Evolutionary conservation across 2,113 vertebrate genomes (phyloP), one percentile per base, ranked within the genome.

Genomic region (Egretta garzetta): DNA sequence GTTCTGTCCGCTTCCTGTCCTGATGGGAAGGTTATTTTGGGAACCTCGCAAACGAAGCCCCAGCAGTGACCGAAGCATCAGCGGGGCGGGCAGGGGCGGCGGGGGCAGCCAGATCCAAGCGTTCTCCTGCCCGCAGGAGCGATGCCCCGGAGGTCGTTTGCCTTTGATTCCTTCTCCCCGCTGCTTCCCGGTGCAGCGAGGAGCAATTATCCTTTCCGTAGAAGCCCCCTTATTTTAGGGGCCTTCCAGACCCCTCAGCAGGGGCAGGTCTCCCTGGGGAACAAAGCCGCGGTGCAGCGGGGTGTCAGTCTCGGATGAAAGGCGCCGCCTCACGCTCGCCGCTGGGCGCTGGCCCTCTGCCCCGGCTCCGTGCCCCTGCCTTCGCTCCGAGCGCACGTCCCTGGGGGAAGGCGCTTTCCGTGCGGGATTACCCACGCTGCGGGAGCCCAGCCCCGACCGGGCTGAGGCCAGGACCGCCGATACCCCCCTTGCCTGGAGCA

Each of bases 271-370:
- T 56, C 74, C 68, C 75, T 45, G 0, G 6, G 70, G 84, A 73
- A 12, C 80, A 52, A 70, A 85, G 70, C 20, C 32, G 4, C 17
- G 1, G 2, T 55, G 14, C 63, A n/a, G 59, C 5, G 64, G 20
- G 53, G 33, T 60, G 47, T 27, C 39, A 9, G 26, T 14, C 90
- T 33, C n/a, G 8, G 63, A 63, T 79, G 72, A 43, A 58, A 77
- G 62, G 55, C 43, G 14, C 6, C 0, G 0, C 41, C 18, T 20
- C 1, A 30, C 3, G 3, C 47, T 28, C 19, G 0, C 88, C 45
- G 80, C 89, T 9, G 50, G 68, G 35, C 9, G 35, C 85, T 39
- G 80, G 27, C 19, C 28, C 81, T 62, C 72, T n/a, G 72, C 91
- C 52, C 79, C 14, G 4, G 10, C 67, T 67, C 56, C 4, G 1